phyloP scores from a whole-genome alignment of 2,888 invertebrate species.

The Argyresthia goedartella region DNA sequence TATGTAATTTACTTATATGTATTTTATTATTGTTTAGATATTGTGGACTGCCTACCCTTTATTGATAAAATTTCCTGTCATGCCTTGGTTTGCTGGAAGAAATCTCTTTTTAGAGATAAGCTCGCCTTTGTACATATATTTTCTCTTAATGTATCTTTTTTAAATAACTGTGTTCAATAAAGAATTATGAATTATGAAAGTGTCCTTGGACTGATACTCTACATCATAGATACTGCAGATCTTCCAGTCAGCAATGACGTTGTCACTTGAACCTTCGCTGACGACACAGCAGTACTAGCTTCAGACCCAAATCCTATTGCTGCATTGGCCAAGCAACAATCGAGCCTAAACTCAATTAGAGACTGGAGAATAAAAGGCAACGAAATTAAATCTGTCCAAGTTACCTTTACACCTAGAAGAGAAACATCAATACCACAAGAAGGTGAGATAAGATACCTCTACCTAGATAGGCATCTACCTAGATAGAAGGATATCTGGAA shows the following conservation, averaged over 20 bases:
- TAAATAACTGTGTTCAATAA: no score
- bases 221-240: not conserved
- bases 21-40: no score
- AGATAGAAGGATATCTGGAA: not conserved
- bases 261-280: conserved; percentile 9
- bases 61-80: no score
- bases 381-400: conserved; percentile 11
- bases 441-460: not conserved
- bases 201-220: not conserved
- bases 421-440: not conserved
- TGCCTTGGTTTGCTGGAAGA: no score
- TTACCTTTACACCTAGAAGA: not conserved
- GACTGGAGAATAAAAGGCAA: conserved; percentile 14
- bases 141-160: no score
- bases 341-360: conserved; percentile 6
- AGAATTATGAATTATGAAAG: not conserved
- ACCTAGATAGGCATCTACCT: no score
- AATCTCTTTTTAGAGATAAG: no score
- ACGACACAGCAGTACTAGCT: conserved; percentile 10
- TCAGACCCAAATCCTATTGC: not conserved
- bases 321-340: conserved; percentile 6
- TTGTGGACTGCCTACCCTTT: no score
- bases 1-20: no score
- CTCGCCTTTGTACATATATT: no score
- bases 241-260: not conserved